Conservation (phyloP, 2,797 vertebrate genomes). For the Synanceia verrucosa region DNA sequence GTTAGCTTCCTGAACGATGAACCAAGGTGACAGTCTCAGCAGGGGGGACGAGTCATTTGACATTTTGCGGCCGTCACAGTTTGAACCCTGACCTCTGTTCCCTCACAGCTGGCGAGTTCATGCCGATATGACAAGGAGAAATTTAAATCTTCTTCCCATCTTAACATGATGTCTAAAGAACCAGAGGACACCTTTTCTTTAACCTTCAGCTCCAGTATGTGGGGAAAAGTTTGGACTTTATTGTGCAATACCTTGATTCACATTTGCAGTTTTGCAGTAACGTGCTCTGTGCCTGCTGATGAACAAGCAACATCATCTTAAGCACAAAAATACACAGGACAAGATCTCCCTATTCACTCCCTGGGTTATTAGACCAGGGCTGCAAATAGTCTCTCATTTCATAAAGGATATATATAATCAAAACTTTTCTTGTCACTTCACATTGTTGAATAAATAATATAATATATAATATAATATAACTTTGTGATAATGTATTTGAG, state of each 20-base stretch:
- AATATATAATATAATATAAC: not conserved
- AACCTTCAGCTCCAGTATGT: constrained; percentile 42
- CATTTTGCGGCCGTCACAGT: constrained; percentile 65
- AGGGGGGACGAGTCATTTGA: constrained; percentile 65
- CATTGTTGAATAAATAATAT: not conserved
- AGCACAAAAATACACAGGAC: not conserved
- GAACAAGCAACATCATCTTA: not conserved
- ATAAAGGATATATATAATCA: not conserved
- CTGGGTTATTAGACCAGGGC: not conserved
- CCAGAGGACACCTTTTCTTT: constrained; percentile 20
- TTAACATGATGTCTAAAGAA: constrained; percentile 8
- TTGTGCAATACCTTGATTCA: constrained; percentile 50
- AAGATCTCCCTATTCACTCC: not conserved
- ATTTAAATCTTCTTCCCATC: constrained; percentile 60
- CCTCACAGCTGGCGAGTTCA: constrained; percentile 47
- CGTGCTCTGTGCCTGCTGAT: constrained; percentile 1
- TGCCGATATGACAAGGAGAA: constrained; percentile 51
- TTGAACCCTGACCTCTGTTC: constrained; percentile 68
- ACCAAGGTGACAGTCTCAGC: constrained; percentile 66
- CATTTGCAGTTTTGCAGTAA: constrained; percentile 36
- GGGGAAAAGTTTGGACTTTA: constrained; percentile 24
- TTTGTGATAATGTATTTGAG: not conserved
- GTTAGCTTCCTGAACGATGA: constrained; percentile 44
- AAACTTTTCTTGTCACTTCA: not conserved
- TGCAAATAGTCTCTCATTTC: not conserved